Evolutionary conservation across 2,113 vertebrate genomes (phyloP).

Genomic region (Uropsilus gracilis): DNA sequence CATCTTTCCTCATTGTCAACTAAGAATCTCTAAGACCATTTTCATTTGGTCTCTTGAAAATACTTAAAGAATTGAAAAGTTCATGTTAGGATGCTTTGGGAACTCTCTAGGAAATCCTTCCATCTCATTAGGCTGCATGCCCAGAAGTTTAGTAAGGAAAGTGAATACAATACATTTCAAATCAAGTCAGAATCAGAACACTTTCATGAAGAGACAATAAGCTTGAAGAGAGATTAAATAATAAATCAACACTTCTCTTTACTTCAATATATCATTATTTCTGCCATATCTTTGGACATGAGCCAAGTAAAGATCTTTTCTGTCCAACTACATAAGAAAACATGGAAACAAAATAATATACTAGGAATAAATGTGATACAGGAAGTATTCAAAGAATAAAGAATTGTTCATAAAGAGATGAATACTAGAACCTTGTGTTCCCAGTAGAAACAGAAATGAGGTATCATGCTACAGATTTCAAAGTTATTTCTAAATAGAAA

Average conservation of each 20-base stretch:
- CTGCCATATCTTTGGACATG: background rate
- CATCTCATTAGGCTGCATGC: constrained; percentile 77
- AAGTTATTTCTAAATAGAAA: background rate
- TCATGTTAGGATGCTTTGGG: constrained; percentile 57
- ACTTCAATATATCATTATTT: background rate
- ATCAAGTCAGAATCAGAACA: constrained; percentile 53
- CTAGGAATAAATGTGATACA: background rate
- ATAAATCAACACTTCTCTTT: constrained; percentile 54
- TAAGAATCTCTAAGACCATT: constrained; percentile 52
- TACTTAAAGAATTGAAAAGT: constrained; percentile 53
- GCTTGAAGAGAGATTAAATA: constrained; percentile 37
- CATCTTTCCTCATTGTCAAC: constrained; percentile 43
- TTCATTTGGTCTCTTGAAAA: constrained; percentile 57
- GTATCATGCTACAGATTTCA: background rate
- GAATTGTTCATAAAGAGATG: background rate
- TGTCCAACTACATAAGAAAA: background rate
- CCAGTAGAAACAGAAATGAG: background rate
- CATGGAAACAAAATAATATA: background rate
- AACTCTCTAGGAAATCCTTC: constrained; percentile 72
- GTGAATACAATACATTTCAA: constrained; percentile 58
- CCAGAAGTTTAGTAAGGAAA: constrained; percentile 68
- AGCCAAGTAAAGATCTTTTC: background rate
- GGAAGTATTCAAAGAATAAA: background rate
- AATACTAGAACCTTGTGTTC: background rate
- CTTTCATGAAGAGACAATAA: constrained; percentile 54